Evolutionary conservation across 1,140 invertebrate genomes (phyloP), one percentile per base, ranked within the genome.

Genomic region (Listronotus oregonensis): DNA sequence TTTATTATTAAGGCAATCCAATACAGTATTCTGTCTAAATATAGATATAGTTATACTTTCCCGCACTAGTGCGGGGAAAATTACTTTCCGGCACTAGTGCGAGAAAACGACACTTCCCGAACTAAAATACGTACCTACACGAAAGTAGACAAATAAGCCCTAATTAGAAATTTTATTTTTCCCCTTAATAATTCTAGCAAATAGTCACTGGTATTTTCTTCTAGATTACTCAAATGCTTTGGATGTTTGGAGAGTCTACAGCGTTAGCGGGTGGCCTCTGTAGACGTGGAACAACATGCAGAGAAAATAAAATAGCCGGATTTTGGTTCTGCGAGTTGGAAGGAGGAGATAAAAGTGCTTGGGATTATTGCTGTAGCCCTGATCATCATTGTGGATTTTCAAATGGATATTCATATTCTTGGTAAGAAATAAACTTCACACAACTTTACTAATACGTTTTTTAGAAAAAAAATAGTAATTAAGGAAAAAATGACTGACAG

Each of bases 301-400:
- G 85, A 42, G 85, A 86, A 73, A 91, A 91, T 71, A 77, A 80
- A n/a, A 78, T 90, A 3, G 85, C 85, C 3, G 90, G 89, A 0
- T 90, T 91, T 74, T 92, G 90, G 86, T 87, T 85, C 17, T 93
- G 91, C 66, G 89, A 91, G 69, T 83, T 88, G 1, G 90, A 92
- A 67, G 88, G 85, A 12, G 83, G 84, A 1, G 87, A 88, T 69
- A 77, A 83, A 3, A 86, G 86, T 68, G 81, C 85, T 37, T 92
- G 90, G 90, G 90, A 92, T 74, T 93, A 92, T 71, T 93, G 90
- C 69, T 93, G 90, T 72, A 83, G 88, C 52, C 88, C 89, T n/a
- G 85, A 85, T 51, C 89, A 92, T 75, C 85, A 86, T 15, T 93
- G 91, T 75, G 91, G 90, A n/a, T 91, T 88, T 73, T 91, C 90